Evolutionary conservation across 2,888 invertebrate genomes (phyloP), one percentile per base, ranked within the genome.

Genomic region (Stegophylla sp.): DNA sequence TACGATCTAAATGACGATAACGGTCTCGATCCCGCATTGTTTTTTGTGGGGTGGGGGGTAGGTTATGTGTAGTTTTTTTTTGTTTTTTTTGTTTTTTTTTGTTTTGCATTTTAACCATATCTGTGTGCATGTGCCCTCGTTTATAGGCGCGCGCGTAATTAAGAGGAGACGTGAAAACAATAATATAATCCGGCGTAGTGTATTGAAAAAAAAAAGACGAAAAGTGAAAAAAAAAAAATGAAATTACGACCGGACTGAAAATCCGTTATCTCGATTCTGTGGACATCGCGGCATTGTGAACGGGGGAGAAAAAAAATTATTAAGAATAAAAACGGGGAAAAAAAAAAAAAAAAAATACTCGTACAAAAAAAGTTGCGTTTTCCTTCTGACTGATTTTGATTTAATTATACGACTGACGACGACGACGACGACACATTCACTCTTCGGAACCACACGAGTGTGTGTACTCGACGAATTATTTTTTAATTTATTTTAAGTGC

Each of bases 21-120:
- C 79, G 79, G 79, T 79, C 79, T 69, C 79, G 15, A 61, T 79
- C 79, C 79, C 71, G 79, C 71, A 79, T 79, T 79, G 48, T 79
- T 79, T 79, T 63, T 41, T 41, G 79, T 79, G 51, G 71, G n/a
- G n/a, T n/a, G n/a, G n/a, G n/a, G 76, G 79, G 41, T 53, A 41
- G 3, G 15, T 64, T 63, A 28, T 34, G n/a, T n/a, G n/a, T n/a
- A 5, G 7, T 34, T 34, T 34, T 34, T 3, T 34, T 34, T 34
- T 34, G 34, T 34, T 48, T 48, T 48, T 48, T 48, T 48, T 48
- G 12, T 73, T 34, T 51, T 77, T 77, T 45, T 59, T 67, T n/a
- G n/a, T 67, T 74, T 74, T 20, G 69, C 23, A 23, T 69, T 71
- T 61, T 79, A 61, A 61, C 59, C n/a, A 71, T 79, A 61, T 69